Evolutionary conservation across 2,888 invertebrate species (phyloP).

Genomic region (Lycophotia porphyrea): DNA sequence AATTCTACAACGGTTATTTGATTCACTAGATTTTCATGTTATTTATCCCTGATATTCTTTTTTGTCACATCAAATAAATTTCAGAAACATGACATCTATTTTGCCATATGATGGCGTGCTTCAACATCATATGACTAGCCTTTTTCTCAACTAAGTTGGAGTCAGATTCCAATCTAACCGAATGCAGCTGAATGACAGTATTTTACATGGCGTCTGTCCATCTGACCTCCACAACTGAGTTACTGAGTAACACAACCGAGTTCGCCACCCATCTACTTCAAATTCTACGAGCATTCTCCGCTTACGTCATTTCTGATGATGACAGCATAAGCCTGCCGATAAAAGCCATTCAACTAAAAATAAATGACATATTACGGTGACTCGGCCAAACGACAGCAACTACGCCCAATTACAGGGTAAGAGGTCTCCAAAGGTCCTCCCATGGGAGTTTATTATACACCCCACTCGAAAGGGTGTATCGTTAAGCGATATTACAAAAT

Average conservation of each 20-base stretch:
- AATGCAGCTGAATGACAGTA: neutral
- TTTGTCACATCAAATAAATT: neutral
- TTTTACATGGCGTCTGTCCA: neutral
- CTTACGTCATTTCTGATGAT: slow-evolving; percentile 39
- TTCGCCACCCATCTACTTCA: slow-evolving; percentile 10
- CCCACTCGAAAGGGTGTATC: slow-evolving; percentile 69
- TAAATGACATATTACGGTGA: slow-evolving; percentile 68
- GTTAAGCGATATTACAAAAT: slow-evolving; percentile 69
- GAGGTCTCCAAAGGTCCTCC: slow-evolving; percentile 67
- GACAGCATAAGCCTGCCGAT: slow-evolving; percentile 41
- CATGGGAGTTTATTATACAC: slow-evolving; percentile 70
- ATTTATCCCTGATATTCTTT: no score
- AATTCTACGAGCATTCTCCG: slow-evolving; percentile 28
- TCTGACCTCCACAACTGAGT: neutral
- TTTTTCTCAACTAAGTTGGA: neutral
- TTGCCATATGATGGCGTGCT: no score
- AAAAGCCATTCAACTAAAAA: slow-evolving; percentile 65
- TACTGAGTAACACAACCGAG: neutral
- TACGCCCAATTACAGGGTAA: slow-evolving; percentile 65
- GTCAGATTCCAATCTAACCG: neutral
- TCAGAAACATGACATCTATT: neutral
- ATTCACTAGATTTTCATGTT: neutral
- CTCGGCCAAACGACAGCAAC: slow-evolving; percentile 54
- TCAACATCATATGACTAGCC: neutral
- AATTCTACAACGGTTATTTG: neutral